Base-by-base conservation (phyloP, 2,113 vertebrate species). In the Panthera uncia region DNA sequence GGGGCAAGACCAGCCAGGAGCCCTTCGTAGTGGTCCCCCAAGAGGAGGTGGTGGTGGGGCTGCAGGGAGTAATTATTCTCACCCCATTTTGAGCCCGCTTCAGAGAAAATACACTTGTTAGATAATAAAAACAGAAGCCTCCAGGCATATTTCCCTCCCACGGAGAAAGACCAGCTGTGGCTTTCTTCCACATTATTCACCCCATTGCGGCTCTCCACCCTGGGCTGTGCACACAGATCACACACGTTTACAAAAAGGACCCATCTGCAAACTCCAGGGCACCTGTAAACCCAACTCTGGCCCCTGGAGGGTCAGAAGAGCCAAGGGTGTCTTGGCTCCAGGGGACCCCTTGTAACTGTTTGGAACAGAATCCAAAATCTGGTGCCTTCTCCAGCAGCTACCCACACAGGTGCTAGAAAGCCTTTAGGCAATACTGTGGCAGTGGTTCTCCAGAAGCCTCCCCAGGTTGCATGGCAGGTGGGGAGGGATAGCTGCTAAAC, bases 41-140 rank as follows among this genome's bases (percentile, higher is more conserved):
- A 21, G 31, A 25, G 69, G 41, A 25, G 29, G 41, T 5, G 73
- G 71, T 2, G 73, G 55, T 1, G 11, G 57, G 74, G 93, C 80
- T 83, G 21, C 21, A 23, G 93, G 84, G 93, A 86, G 55, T 90
- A 79, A 91, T 81, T 68, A 89, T 69, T 66, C 57, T 74, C 73
- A 87, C 81, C 91, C 36, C 45, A 21, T 55, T 90, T 69, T 38
- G 27, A 92, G 94, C 65, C 66, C 45, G 80, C 86, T 71, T 91
- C 96, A 86, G 86, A 96, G 96, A 91, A 97, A 96, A 91, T 11
- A 95, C 29, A 57, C 89, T 96, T 76, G 89, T 87, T 90, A 89
- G 93, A 74, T 92, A 76, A 94, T 10, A 41, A 94, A 76, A 50
- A 50, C 87, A 81, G 63, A 55, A 85, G 23, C 89, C 95, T 97